phyloP scores from a whole-genome alignment of 2,797 vertebrate species.

The Poecilia picta region DNA sequence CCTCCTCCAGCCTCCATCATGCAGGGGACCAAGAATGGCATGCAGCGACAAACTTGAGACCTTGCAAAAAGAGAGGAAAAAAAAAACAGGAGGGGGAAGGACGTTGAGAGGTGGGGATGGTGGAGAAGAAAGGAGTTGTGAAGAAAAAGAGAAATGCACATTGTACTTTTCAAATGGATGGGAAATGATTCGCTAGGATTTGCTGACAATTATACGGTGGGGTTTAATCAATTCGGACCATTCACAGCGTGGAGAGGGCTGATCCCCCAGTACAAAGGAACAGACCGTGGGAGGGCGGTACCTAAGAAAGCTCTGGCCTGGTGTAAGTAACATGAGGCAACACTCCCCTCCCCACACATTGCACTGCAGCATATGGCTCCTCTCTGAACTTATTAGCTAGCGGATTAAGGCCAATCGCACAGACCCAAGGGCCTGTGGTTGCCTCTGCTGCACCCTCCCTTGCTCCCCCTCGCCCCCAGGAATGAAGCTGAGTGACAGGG shows the following conservation, averaged over 20 bases:
- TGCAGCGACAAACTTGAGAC: conserved; percentile 74
- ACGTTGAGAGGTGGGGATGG: conserved; percentile 60
- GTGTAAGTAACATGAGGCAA: conserved; percentile 93
- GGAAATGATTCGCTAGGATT: conserved; percentile 94
- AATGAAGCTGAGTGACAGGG: conserved; percentile 90
- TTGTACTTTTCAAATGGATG: conserved; percentile 90
- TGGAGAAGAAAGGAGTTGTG: conserved; percentile 64
- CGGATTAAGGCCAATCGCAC: conserved; percentile 93
- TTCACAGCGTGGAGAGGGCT: conserved; percentile 94
- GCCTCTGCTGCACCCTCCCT: conserved; percentile 74
- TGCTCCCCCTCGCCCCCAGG: conserved; percentile 75
- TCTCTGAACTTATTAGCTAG: conserved; percentile 97
- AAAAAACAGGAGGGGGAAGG: conserved; percentile 63
- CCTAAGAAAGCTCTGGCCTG: conserved; percentile 94
- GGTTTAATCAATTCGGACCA: conserved; percentile 94
- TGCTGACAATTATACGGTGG: conserved; percentile 92
- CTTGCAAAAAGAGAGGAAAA: conserved; percentile 55
- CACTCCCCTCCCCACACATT: conserved; percentile 87
- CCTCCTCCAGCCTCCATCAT: conserved; percentile 58
- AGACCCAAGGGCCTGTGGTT: conserved; percentile 81
- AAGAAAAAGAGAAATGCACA: conserved; percentile 81
- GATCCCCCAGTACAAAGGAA: conserved; percentile 91
- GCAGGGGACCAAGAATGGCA: conserved; percentile 64
- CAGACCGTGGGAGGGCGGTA: conserved; percentile 88
- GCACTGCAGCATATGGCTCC: conserved; percentile 93